Evolutionary conservation across 2,113 vertebrate species (phyloP).

Genomic region (Heloderma charlesbogerti): DNA sequence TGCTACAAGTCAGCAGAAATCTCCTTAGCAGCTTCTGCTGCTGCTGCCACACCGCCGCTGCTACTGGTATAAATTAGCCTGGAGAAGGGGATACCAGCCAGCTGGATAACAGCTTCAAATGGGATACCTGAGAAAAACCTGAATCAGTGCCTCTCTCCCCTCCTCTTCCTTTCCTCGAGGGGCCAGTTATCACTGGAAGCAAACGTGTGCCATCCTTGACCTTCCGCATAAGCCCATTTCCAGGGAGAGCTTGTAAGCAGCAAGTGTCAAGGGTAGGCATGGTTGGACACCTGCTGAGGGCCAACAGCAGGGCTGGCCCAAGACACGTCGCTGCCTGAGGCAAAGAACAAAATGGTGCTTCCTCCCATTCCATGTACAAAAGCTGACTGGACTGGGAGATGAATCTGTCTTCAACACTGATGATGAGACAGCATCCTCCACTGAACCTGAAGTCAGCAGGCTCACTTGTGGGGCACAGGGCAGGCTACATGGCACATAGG

Average conservation of each 20-base stretch:
- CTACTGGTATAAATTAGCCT: constrained; percentile 35
- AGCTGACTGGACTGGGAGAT: too few relatives aligned
- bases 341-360: too few relatives aligned
- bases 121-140: rapidly evolving
- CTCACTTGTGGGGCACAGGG: too few relatives aligned
- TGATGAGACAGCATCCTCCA: too few relatives aligned
- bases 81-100: constrained; percentile 15
- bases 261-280: too few relatives aligned
- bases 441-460: too few relatives aligned
- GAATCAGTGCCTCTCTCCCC: neutral
- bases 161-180: neutral
- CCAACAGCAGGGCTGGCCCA: too few relatives aligned
- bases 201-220: rapidly evolving
- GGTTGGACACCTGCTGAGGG: too few relatives aligned
- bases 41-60: constrained; percentile 36
- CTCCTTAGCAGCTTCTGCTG: constrained; percentile 46
- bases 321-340: too few relatives aligned
- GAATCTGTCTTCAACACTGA: too few relatives aligned
- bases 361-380: too few relatives aligned
- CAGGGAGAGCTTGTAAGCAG: neutral
- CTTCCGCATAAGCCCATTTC: rapidly evolving
- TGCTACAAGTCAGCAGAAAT: constrained; percentile 73
- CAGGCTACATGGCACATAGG: too few relatives aligned
- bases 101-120: neutral
- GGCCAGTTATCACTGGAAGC: constrained; percentile 4